Evolutionary conservation across 2,113 vertebrate genomes (phyloP).

Genomic region (Phyllostomus discolor): DNA sequence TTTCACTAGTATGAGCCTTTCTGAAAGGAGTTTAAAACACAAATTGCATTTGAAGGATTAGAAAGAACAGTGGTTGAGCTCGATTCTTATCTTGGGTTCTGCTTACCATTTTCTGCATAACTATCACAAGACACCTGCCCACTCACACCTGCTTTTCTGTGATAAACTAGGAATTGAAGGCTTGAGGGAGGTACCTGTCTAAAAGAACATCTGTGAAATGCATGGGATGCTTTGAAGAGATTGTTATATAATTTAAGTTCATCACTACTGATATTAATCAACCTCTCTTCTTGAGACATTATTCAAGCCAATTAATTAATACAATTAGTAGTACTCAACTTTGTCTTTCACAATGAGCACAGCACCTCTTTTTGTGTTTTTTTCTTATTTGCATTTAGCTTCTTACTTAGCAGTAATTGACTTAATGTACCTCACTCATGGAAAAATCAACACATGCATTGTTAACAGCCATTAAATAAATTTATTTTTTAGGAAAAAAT

Average conservation of each 20-base stretch:
- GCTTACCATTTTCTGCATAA: background rate
- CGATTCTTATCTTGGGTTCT: background rate
- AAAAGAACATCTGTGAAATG: background rate
- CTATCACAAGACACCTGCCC: background rate
- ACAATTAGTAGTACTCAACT: constrained; percentile 38
- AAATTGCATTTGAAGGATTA: constrained; percentile 28
- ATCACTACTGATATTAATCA: constrained; percentile 50
- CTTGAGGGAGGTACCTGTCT: background rate
- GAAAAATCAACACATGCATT: constrained; percentile 18
- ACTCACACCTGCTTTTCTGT: background rate
- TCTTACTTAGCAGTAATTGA: background rate
- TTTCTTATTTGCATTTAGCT: constrained; percentile 38
- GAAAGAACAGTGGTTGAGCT: background rate
- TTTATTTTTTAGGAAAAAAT: background rate
- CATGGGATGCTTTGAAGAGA: background rate
- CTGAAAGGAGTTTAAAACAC: constrained; percentile 20
- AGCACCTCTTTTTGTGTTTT: constrained; percentile 28
- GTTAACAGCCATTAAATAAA: background rate
- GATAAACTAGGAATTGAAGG: background rate
- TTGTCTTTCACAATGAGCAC: constrained; percentile 26
- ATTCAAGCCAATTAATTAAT: constrained; percentile 63
- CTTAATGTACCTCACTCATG: background rate
- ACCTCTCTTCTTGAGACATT: constrained; percentile 25
- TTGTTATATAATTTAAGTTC: constrained; percentile 32
- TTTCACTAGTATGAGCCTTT: background rate